Percentiles rank a stretch among this genome's conserved stretches.
These are phyloP conservation scores for Planiliza haematocheilus DNA, from an alignment of 2,113 vertebrate species.

Conservation along the genomic window DNA sequence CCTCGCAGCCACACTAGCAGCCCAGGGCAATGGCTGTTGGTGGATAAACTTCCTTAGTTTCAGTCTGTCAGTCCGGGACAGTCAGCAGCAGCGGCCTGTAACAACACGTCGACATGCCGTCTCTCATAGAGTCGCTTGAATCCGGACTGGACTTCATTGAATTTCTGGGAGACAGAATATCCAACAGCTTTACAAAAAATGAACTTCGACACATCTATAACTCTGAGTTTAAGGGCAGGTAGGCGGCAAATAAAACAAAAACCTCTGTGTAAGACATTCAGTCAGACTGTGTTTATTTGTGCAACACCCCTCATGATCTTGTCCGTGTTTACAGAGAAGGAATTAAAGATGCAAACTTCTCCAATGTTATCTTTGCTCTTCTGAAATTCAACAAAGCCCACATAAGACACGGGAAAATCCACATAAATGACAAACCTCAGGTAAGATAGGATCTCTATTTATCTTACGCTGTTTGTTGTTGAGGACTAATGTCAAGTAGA, in stretches of 20 bases:
- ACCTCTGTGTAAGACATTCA: neutral
- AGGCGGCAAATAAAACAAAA: neutral
- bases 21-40: neutral
- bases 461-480: neutral
- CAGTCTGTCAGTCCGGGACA: neutral
- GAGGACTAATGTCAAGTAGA: neutral
- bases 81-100: neutral
- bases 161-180: conserved; percentile 81
- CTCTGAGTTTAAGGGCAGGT: conserved; percentile 84
- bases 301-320: neutral
- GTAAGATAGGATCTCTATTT: conserved; percentile 44
- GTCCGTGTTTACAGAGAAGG: conserved; percentile 75
- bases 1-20: neutral
- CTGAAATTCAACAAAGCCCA: conserved; percentile 64
- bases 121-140: conserved; percentile 64
- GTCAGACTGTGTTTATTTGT: neutral
- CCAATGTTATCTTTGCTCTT: conserved; percentile 77
- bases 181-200: conserved; percentile 66
- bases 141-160: conserved; percentile 85
- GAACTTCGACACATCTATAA: conserved; percentile 86
- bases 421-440: conserved; percentile 61
- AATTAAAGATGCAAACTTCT: conserved; percentile 80
- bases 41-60: conserved; percentile 27
- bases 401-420: conserved; percentile 43
- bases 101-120: conserved; percentile 53